Percentiles rank a stretch among this genome's conserved stretches.
Evolutionary conservation across 2,113 vertebrate genomes (phyloP).

Genomic region (Cyphomyrus plagiostoma): DNA sequence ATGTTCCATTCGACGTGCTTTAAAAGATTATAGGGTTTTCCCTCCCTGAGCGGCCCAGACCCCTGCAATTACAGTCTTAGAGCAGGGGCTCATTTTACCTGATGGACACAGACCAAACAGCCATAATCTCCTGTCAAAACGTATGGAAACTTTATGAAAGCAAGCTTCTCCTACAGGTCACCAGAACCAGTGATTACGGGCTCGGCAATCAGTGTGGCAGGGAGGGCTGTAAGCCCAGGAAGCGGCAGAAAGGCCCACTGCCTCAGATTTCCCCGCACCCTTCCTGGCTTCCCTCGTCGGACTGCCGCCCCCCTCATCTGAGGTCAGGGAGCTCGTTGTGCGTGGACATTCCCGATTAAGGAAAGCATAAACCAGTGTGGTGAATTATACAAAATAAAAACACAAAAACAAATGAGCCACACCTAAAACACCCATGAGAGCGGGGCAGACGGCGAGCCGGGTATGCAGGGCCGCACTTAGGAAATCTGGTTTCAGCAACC

Average conservation of each 20-base stretch:
- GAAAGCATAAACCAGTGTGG: conserved; percentile 51
- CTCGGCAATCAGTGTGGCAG: conserved; percentile 35
- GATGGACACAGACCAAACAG: conserved; percentile 36
- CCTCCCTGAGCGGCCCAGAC: conserved; percentile 20
- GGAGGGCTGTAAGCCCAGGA: conserved; percentile 35
- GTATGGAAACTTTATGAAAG: conserved; percentile 31
- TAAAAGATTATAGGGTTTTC: conserved; percentile 21
- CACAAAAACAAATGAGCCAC: conserved; percentile 18
- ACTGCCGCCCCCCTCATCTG: not conserved
- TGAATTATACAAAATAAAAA: conserved; percentile 46
- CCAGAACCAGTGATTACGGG: conserved; percentile 35
- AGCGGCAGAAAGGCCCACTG: conserved; percentile 34
- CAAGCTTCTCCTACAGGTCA: conserved; percentile 22
- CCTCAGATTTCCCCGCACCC: conserved; percentile 30
- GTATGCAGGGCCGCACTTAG: conserved; percentile 76
- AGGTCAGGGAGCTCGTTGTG: not conserved
- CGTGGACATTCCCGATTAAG: conserved; percentile 20
- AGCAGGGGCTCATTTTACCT: conserved; percentile 40
- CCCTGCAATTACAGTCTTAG: conserved; percentile 23
- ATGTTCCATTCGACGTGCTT: conserved; percentile 29
- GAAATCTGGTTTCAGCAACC: conserved; percentile 83
- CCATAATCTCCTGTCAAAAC: conserved; percentile 39
- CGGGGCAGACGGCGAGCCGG: conserved; percentile 47
- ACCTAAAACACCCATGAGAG: conserved; percentile 25
- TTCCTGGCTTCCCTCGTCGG: not conserved